phyloP scores from a whole-genome alignment of 2,797 vertebrate genomes.

The Acrossocheilus fasciatus region DNA sequence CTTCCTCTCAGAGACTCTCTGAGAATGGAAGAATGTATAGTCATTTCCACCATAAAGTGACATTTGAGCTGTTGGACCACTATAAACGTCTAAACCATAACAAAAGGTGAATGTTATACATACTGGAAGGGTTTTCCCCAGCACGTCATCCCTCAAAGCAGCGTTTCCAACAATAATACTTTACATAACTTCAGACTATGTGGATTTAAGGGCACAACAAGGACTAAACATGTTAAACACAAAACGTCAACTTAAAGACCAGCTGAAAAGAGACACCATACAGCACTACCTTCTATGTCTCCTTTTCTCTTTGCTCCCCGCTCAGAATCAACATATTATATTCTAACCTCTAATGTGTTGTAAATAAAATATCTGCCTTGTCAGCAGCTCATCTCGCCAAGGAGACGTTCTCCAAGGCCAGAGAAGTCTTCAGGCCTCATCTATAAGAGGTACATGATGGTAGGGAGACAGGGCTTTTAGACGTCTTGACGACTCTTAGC shows the following conservation, averaged over 20 bases:
- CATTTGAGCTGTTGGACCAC: constrained; percentile 32
- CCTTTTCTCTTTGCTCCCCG: background rate
- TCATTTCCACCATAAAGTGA: constrained; percentile 15
- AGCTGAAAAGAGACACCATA: constrained; percentile 18
- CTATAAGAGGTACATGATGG: constrained; percentile 55
- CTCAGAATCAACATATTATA: constrained; percentile 52
- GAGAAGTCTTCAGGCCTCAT: constrained; percentile 50
- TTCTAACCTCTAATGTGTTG: constrained; percentile 70
- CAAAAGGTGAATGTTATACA: constrained; percentile 31
- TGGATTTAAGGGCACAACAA: constrained; percentile 13
- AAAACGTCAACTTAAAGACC: constrained; percentile 27
- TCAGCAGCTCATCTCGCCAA: constrained; percentile 70
- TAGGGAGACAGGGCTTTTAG: constrained; percentile 44
- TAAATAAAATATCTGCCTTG: constrained; percentile 76
- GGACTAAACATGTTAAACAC: constrained; percentile 20
- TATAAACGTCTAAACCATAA: constrained; percentile 27
- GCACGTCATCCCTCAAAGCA: constrained; percentile 22
- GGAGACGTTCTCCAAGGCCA: constrained; percentile 35
- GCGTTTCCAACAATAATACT: constrained; percentile 23
- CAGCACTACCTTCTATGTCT: background rate
- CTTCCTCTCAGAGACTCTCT: constrained; percentile 67
- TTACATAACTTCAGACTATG: constrained; percentile 23
- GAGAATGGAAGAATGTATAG: constrained; percentile 36
- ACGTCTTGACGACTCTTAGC: constrained; percentile 47
- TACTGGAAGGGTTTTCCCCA: constrained; percentile 34